phyloP scores from a whole-genome alignment of 2,888 invertebrate genomes.

The Cistogaster globosa region DNA sequence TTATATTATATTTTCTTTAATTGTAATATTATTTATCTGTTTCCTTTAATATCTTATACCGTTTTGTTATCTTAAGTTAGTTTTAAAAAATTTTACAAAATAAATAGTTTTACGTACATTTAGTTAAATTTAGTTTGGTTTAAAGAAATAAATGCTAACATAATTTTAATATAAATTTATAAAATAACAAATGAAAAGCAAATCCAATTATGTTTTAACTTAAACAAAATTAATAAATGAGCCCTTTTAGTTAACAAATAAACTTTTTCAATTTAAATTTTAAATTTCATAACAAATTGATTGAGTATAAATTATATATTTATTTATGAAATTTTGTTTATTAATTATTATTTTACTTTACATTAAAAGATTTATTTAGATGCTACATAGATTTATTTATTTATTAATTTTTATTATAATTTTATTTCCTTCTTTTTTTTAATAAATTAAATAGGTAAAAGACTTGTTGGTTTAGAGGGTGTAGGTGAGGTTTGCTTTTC shows the following conservation, averaged over 20 bases:
- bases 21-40: constrained; percentile 43
- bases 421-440: constrained; percentile 9
- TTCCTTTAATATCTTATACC: constrained; percentile 41
- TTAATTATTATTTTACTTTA: constrained; percentile 33
- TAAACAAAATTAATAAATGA: no score
- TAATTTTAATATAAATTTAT: background rate
- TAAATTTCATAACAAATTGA: constrained; percentile 33
- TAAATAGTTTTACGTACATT: constrained; percentile 75
- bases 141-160: no score
- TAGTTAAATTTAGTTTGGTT: constrained; percentile 55
- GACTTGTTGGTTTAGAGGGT: constrained; percentile 7
- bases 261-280: background rate
- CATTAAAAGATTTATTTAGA: constrained; percentile 42
- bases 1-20: constrained; percentile 53
- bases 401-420: constrained; percentile 19
- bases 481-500: constrained; percentile 45
- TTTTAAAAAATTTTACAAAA: constrained; percentile 81
- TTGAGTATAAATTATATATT: constrained; percentile 36
- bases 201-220: background rate
- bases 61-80: constrained; percentile 35
- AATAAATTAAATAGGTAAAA: constrained; percentile 21
- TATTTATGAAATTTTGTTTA: background rate
- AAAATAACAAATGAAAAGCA: background rate
- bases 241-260: background rate
- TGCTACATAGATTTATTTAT: constrained; percentile 54